phyloP scores from a whole-genome alignment of 2,113 vertebrate species.

The Patagioenas fasciata region DNA sequence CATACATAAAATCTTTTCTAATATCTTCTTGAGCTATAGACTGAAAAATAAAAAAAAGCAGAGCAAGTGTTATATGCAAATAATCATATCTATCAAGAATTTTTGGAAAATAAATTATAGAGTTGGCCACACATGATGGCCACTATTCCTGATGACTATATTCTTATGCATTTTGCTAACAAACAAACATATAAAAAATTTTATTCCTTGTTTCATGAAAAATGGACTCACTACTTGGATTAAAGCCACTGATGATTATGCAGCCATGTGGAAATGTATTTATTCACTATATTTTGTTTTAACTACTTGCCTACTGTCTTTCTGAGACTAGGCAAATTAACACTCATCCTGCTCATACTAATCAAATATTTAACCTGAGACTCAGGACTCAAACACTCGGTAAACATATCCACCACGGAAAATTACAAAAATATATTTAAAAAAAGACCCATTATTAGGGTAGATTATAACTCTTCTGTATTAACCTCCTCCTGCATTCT shows the following conservation, averaged over 20 bases:
- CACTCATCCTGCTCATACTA: neutral
- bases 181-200: neutral
- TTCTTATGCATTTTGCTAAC: neutral
- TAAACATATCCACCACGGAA: neutral
- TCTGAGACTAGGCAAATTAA: neutral
- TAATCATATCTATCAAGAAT: neutral
- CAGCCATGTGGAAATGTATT: neutral
- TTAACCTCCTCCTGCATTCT: neutral
- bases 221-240: neutral
- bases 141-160: neutral
- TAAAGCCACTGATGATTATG: neutral
- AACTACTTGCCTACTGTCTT: neutral
- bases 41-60: neutral
- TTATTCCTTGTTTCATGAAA: neutral
- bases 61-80: neutral
- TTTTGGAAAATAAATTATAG: neutral
- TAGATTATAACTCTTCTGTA: neutral
- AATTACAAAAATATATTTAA: neutral
- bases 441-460: fast-evolving
- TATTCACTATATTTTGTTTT: neutral
- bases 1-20: neutral
- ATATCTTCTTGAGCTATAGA: neutral
- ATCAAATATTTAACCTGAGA: neutral
- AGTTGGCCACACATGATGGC: neutral
- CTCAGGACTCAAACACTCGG: neutral